Conservation (phyloP, 2,888 invertebrate species). For the Tryphoninae sp. region DNA sequence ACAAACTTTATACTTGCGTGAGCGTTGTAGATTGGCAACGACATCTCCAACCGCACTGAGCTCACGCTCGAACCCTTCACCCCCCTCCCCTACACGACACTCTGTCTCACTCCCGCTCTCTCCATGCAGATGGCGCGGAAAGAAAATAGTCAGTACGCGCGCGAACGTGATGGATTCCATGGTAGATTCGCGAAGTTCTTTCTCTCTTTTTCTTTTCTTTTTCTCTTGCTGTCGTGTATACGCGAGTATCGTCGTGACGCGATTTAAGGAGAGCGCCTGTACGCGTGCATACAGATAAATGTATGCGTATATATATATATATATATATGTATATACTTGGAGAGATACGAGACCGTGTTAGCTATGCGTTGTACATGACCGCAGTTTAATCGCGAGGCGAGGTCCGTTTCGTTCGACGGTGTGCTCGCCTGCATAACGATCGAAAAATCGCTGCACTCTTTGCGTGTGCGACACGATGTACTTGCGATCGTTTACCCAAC, state of each 20-base stretch:
- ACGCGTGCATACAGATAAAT: conserved; percentile 37
- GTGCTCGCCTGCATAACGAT: conserved; percentile 70
- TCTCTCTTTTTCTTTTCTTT: neutral
- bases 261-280: conserved; percentile 61
- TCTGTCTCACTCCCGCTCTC: neutral
- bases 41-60: conserved; percentile 47
- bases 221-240: conserved; percentile 49
- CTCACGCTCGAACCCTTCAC: conserved; percentile 24
- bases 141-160: conserved; percentile 45
- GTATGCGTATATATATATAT: conserved; percentile 35
- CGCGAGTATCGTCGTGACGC: conserved; percentile 67
- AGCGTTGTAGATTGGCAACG: conserved; percentile 33
- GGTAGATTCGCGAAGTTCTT: conserved; percentile 63
- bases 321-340: neutral
- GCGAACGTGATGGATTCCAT: conserved; percentile 75
- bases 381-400: conserved; percentile 68
- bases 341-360: neutral
- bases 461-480: neutral
- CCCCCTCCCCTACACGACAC: conserved; percentile 10
- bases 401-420: conserved; percentile 64
- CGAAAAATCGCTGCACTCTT: conserved; percentile 53
- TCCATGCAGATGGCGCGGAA: conserved; percentile 25
- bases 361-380: conserved; percentile 61
- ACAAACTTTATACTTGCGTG: neutral
- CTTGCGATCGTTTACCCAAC: neutral